Percentiles rank a stretch among this genome's conserved stretches.
phyloP scores from a whole-genome alignment of 2,113 vertebrate species.

The Nycticorax nycticorax region DNA sequence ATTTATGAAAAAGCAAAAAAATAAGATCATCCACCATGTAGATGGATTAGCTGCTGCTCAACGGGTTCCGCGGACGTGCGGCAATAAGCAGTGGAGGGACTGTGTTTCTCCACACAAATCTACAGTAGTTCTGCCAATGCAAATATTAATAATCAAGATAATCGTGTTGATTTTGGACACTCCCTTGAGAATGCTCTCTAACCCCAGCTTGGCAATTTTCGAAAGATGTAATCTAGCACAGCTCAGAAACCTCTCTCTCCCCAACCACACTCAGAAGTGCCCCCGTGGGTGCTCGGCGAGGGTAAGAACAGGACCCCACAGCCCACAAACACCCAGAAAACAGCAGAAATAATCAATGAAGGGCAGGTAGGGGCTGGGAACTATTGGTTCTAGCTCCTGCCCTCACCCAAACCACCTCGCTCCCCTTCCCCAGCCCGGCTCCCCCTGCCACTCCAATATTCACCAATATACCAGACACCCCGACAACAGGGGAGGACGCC shows the following conservation, averaged over 20 bases:
- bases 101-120: neutral
- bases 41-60: neutral
- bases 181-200: slow-evolving; percentile 9
- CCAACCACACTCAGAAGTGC: neutral
- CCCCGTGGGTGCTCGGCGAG: neutral
- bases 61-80: neutral
- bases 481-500: fast-evolving
- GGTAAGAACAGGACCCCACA: neutral
- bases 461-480: neutral
- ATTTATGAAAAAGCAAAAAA: neutral
- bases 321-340: neutral
- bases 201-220: neutral
- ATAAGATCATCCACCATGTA: neutral
- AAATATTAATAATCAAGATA: slow-evolving; percentile 46
- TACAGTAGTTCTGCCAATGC: neutral
- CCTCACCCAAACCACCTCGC: neutral
- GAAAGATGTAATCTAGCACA: neutral
- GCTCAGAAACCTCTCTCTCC: neutral
- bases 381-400: neutral
- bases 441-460: fast-evolving
- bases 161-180: slow-evolving; percentile 35
- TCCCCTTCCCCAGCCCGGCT: neutral
- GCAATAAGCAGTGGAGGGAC: neutral
- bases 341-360: neutral
- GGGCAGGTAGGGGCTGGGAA: neutral